Evolutionary conservation across 2,113 vertebrate genomes (phyloP), one percentile per base, ranked within the genome.

Genomic region (Syngnathus scovelli): DNA sequence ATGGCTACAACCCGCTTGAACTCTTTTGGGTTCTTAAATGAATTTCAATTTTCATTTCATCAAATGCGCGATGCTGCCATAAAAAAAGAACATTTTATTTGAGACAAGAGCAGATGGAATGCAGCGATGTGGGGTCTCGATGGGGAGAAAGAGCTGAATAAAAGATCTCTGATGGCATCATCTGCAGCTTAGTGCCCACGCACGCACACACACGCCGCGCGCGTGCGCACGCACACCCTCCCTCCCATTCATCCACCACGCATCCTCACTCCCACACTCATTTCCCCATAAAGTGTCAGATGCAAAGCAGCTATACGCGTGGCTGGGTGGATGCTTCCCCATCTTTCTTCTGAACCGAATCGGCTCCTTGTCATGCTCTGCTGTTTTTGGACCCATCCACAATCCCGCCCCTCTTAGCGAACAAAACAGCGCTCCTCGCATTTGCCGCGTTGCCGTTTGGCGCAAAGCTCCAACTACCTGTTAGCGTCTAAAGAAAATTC

Each of bases 391-490:
- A 27, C 5, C n/a, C 16, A 44, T 23, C 60, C n/a, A 23, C 69
- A 59, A 69, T 72, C 68, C 68, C 62, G 71, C 74, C 12, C 8
- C 3, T 21, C 36, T 18, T 7, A 33, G 56, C 27, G 13, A 19
- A 59, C 19, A 39, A 33, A 41, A 12, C 19, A 19, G 19, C 37
- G 5, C 13, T 33, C 0, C 51, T 27, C 9, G 59, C 65, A 7
- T 38, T 36, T 58, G 21, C 39, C 60, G 39, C 59, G 15, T 16
- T 16, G 56, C 7, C 33, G 6, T 62, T 49, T 72, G 64, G 62
- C 76, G 74, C 70, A 72, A 36, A 71, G 37, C 55, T 18, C 10
- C 56, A 77, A 79, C 84, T 67, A 86, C 86, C 79, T 86, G 86
- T 88, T 88, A 38, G 86, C 84, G 49, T 68, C 76, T 21, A 33